Conservation (phyloP, 1,140 invertebrate species). For the Sminthurides bifidus region DNA sequence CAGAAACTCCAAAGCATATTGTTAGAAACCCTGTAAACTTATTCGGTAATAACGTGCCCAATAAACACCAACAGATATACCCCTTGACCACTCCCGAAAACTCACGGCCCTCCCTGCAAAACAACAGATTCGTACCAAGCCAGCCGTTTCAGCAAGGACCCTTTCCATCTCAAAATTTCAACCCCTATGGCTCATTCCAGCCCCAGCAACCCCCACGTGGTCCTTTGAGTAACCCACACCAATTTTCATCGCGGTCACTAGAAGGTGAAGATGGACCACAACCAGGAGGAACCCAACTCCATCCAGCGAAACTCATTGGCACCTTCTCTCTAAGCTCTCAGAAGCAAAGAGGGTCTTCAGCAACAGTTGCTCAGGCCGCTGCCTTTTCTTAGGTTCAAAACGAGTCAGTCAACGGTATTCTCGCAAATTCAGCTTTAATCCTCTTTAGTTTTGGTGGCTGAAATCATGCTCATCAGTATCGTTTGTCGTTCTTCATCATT, state of each 20-base stretch:
- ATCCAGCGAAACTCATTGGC: too few relatives aligned
- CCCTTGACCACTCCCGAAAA: not conserved
- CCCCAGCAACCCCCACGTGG: not conserved
- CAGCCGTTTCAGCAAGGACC: not conserved
- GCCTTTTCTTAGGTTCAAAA: too few relatives aligned
- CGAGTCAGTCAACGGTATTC: too few relatives aligned
- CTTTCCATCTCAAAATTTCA: not conserved
- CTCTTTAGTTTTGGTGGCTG: too few relatives aligned
- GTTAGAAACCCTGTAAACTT: slow-evolving; percentile 1
- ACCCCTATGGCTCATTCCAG: not conserved
- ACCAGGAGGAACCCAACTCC: too few relatives aligned
- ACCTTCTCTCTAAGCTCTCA: too few relatives aligned
- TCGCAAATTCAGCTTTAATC: too few relatives aligned
- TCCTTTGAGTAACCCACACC: not conserved
- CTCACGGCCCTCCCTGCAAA: not conserved
- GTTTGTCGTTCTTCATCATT: too few relatives aligned
- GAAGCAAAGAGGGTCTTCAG: too few relatives aligned
- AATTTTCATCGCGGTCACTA: not conserved
- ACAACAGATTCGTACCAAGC: not conserved
- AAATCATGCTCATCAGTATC: too few relatives aligned
- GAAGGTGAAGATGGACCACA: too few relatives aligned
- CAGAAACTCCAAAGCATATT: slow-evolving; percentile 3
- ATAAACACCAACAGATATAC: not conserved
- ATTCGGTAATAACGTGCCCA: not conserved
- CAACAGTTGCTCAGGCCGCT: too few relatives aligned